Conservation (phyloP, 2,797 vertebrate species). For the Ctenopoma multispine region DNA sequence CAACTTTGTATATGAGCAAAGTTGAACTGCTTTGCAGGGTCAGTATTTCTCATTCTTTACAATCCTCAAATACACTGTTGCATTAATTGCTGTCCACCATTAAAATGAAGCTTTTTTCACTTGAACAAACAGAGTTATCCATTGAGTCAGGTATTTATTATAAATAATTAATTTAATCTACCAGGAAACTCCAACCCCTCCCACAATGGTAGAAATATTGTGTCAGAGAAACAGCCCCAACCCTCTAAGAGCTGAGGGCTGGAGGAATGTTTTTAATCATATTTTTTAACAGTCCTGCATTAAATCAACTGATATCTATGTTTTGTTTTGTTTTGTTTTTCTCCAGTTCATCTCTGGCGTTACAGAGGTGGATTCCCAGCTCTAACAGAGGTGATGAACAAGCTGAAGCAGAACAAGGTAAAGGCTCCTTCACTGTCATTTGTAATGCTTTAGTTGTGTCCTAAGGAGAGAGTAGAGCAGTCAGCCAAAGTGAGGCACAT, state of each 20-base stretch:
- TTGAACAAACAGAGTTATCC: not conserved
- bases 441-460: too few species aligned
- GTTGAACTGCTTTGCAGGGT: not conserved
- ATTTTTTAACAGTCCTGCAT: not conserved
- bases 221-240: not conserved
- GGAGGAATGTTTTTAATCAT: not conserved
- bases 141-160: not conserved
- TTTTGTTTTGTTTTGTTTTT: constrained; percentile 47
- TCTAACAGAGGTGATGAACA: constrained; percentile 97
- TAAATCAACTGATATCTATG: not conserved
- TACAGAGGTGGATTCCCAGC: constrained; percentile 97
- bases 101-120: not conserved
- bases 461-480: not conserved
- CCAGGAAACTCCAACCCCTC: not conserved
- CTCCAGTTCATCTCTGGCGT: constrained; percentile 95
- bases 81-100: not conserved
- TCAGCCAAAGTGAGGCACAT: not conserved
- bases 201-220: not conserved
- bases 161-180: not conserved
- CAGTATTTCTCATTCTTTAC: not conserved
- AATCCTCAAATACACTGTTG: not conserved
- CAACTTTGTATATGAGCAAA: not conserved
- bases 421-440: constrained; percentile 4
- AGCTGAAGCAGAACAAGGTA: constrained; percentile 95
- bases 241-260: not conserved